Evolutionary conservation across 2,797 vertebrate genomes (phyloP), one percentile per base, ranked within the genome.

Genomic region (Melopsittacus undulatus): DNA sequence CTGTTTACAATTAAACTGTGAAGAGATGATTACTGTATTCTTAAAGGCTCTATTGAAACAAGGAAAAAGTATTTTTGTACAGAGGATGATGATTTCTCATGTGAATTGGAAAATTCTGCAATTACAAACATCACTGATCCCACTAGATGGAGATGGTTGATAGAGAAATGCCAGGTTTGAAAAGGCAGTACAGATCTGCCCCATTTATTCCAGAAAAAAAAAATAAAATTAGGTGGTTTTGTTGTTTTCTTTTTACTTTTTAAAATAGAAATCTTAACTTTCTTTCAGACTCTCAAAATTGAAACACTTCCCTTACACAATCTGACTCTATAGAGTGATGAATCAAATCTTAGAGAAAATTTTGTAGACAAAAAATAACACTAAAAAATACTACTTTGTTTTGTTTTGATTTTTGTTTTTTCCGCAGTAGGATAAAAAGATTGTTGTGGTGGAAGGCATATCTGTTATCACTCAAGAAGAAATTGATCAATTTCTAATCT

Each of bases 91-190:
- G 15, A 66, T 80, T 91, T 87, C 61, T 89, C 17, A 42, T 78
- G 34, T 42, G 61, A 76, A 51, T 27, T 91, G 43, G 52, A 80
- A 69, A 92, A 83, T 62, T 74, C 42, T 77, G 27, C 43, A 30
- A 30, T 89, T 89, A 93, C 48, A 68, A 81, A 90, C 52, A 92
- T 90, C 30, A 9, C 46, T 78, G 90, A 68, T 93, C 95, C 95
- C 95, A 94, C 94, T 96, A 95, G 93, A 96, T 95, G 93, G 95
- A 94, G 94, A 86, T 95, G 94, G 89, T 87, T 96, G 92, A 78
- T 96, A 93, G 68, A 95, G 75, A 80, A 94, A 93, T 87, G 56
- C 59, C 75, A 83, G 12, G 7, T 89, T 89, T 77, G 51, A 77
- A 76, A 79, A 93, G 20, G 29, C 80, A 68, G 46, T 82, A 61